Evolutionary conservation across 1,140 invertebrate species (phyloP).

Genomic region (Hylaeus volcanicus): DNA sequence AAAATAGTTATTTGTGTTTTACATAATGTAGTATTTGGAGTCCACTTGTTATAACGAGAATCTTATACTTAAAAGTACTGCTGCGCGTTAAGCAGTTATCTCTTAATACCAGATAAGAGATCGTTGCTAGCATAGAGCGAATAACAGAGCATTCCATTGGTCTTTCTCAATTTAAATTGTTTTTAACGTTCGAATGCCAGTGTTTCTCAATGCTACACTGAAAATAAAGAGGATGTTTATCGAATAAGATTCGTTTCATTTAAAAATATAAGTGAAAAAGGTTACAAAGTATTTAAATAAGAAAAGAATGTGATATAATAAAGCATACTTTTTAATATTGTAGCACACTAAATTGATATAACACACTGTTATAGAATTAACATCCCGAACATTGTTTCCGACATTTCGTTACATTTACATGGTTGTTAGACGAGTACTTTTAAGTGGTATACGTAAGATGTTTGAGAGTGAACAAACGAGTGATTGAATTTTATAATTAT

Average conservation of each 20-base stretch:
- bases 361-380: conserved; percentile 13
- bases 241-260: conserved; percentile 4
- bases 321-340: conserved; percentile 20
- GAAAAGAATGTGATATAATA: background rate
- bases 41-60: conserved; percentile 4
- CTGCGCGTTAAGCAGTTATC: background rate
- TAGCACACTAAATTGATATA: background rate
- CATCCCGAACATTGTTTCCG: background rate
- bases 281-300: background rate
- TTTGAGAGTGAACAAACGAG: background rate
- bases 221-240: background rate
- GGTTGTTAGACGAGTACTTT: background rate
- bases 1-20: conserved; percentile 23
- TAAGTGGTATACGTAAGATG: background rate
- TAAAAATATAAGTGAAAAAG: background rate
- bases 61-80: background rate
- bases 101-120: background rate
- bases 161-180: conserved; percentile 2
- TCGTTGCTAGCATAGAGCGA: background rate
- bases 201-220: background rate
- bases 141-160: conserved; percentile 3
- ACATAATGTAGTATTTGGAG: background rate
- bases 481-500: conserved; percentile 19
- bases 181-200: background rate
- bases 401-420: background rate